Conservation (phyloP, 2,888 invertebrate genomes). For the Eremobia ochroleuca region DNA sequence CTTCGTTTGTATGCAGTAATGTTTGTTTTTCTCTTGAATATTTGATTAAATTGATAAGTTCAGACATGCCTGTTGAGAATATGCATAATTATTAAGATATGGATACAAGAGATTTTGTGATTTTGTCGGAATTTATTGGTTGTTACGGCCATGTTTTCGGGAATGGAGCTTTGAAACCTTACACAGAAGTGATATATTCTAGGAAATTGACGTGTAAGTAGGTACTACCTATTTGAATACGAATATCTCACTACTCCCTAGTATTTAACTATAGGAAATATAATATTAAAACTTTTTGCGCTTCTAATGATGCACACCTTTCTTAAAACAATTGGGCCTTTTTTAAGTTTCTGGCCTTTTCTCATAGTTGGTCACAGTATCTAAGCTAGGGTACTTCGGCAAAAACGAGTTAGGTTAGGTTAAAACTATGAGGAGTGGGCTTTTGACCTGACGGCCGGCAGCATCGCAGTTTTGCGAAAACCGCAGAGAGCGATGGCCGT, state of each 20-base stretch:
- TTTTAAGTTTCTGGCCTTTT: no score
- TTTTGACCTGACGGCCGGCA: no score
- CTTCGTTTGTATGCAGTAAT: slow-evolving; percentile 52
- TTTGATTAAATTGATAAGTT: slow-evolving; percentile 65
- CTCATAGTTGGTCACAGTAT: no score
- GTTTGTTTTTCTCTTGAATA: slow-evolving; percentile 71
- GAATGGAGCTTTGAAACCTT: slow-evolving; percentile 8
- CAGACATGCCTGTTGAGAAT: slow-evolving; percentile 25
- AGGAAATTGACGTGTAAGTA: neutral
- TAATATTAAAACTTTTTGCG: neutral
- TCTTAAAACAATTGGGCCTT: no score
- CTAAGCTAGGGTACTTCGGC: neutral
- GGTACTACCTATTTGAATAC: neutral
- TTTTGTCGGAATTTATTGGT: slow-evolving; percentile 29
- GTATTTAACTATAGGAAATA: neutral
- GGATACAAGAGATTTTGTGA: slow-evolving; percentile 32
- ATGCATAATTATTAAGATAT: slow-evolving; percentile 58
- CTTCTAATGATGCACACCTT: no score
- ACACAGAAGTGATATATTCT: slow-evolving; percentile 22
- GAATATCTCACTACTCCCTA: neutral
- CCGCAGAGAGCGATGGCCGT: no score
- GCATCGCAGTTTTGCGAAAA: no score
- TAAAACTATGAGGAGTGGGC: no score
- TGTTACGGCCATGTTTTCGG: slow-evolving; percentile 42
- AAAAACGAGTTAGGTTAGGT: neutral